Evolutionary conservation across 1,140 invertebrate species (phyloP).

Genomic region (Condylostylus longicornis): DNA sequence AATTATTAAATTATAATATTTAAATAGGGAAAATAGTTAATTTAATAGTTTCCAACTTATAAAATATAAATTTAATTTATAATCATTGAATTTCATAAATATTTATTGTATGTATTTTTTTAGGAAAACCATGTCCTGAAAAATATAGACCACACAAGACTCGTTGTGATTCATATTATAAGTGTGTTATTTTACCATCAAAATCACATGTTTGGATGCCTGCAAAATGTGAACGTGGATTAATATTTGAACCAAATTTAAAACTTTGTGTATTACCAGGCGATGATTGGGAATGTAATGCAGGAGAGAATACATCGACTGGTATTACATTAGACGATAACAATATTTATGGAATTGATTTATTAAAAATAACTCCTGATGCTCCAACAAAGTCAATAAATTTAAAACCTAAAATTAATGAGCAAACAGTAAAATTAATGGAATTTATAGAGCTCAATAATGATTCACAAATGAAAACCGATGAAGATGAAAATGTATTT

Average conservation of each 20-base stretch:
- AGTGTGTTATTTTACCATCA: constrained; percentile 34
- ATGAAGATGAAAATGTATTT: background rate
- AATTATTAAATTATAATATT: too few species aligned
- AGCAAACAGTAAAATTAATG: too few species aligned
- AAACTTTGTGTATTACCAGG: constrained; percentile 34
- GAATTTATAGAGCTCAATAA: background rate
- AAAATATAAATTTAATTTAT: too few species aligned
- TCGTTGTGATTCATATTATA: constrained; percentile 36
- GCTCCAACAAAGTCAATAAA: background rate
- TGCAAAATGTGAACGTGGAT: constrained; percentile 33
- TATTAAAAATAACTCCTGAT: background rate
- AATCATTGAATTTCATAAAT: too few species aligned
- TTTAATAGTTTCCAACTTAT: too few species aligned
- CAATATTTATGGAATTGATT: background rate
- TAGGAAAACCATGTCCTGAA: constrained; percentile 34
- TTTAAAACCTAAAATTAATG: too few species aligned
- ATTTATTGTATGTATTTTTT: too few species aligned
- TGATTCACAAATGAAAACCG: background rate
- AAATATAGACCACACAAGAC: constrained; percentile 33
- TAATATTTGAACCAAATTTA: constrained; percentile 35
- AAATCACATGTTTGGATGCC: constrained; percentile 36
- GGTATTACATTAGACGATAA: background rate
- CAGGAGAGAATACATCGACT: constrained; percentile 3
- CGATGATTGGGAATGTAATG: constrained; percentile 31
- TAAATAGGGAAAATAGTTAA: too few species aligned